phyloP scores from a whole-genome alignment of 1,140 invertebrate species.

The Bactericera cockerelli region DNA sequence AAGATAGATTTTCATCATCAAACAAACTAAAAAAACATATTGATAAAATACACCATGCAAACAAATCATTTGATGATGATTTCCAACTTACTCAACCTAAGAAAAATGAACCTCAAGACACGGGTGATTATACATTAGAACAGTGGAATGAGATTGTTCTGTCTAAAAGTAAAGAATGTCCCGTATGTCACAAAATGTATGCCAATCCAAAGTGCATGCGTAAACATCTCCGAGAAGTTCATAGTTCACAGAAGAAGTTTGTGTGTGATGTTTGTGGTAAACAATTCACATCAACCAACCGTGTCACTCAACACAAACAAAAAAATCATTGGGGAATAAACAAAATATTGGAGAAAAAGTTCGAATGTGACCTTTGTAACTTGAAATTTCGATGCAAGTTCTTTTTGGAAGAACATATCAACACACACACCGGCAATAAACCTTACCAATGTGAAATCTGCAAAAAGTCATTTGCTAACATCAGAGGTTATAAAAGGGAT shows the following conservation, averaged over 20 bases:
- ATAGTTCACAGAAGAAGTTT: slow-evolving; percentile 30
- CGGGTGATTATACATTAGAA: neutral
- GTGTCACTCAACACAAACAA: neutral
- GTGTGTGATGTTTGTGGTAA: slow-evolving; percentile 61
- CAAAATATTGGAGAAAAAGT: too few species aligned
- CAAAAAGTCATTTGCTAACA: slow-evolving; percentile 11
- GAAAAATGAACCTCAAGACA: neutral
- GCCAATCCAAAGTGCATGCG: neutral
- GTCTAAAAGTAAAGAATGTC: neutral
- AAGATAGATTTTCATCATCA: too few species aligned
- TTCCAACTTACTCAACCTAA: too few species aligned
- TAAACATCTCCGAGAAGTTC: slow-evolving; percentile 3
- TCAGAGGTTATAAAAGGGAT: too few species aligned
- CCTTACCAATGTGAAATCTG: slow-evolving; percentile 14
- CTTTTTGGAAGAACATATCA: slow-evolving; percentile 9
- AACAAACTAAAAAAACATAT: too few species aligned
- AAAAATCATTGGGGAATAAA: neutral
- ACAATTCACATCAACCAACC: slow-evolving; percentile 33
- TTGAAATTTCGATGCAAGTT: too few species aligned
- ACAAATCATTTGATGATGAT: too few species aligned
- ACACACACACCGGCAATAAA: slow-evolving; percentile 14
- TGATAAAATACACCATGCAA: too few species aligned
- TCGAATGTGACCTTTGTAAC: too few species aligned
- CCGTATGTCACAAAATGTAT: slow-evolving; percentile 1
- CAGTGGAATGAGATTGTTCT: neutral